These are phyloP conservation scores for Gymnocheta viridis DNA, from an alignment of 2,888 invertebrate species.

Conservation along the genomic window DNA sequence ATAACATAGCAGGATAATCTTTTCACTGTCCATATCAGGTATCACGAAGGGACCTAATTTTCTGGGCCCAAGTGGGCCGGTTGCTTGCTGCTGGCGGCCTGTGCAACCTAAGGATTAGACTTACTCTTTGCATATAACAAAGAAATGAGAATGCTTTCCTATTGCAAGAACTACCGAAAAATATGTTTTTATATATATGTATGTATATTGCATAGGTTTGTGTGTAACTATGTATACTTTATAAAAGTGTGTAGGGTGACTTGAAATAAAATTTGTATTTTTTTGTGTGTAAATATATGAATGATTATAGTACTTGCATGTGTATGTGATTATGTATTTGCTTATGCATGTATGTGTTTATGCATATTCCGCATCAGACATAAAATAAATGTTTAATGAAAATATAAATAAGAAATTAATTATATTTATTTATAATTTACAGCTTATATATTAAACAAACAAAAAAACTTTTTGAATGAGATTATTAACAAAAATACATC, in stretches of 20 bases:
- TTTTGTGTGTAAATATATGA: slow-evolving; percentile 5
- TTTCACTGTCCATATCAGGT: too few species aligned
- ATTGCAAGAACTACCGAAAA: too few species aligned
- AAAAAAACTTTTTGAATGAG: slow-evolving; percentile 37
- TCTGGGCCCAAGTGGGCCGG: too few species aligned
- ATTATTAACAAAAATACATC: slow-evolving; percentile 37
- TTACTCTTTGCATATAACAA: too few species aligned
- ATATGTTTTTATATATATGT: too few species aligned
- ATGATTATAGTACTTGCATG: background rate
- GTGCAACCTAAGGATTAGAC: too few species aligned
- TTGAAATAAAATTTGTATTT: slow-evolving; percentile 19
- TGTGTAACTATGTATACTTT: background rate
- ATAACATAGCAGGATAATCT: too few species aligned
- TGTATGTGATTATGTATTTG: slow-evolving; percentile 7
- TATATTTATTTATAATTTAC: slow-evolving; percentile 67
- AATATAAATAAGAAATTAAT: slow-evolving; percentile 66
- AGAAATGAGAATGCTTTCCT: too few species aligned
- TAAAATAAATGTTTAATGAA: slow-evolving; percentile 66
- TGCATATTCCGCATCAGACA: slow-evolving; percentile 57
- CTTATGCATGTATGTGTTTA: background rate
- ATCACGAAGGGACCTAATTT: too few species aligned
- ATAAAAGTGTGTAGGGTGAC: slow-evolving; percentile 46
- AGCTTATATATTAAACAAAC: slow-evolving; percentile 61
- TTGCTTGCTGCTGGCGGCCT: too few species aligned
- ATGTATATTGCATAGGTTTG: background rate